Evolutionary conservation across 2,113 vertebrate species (phyloP).

Genomic region (Gallinago jamesoni): DNA sequence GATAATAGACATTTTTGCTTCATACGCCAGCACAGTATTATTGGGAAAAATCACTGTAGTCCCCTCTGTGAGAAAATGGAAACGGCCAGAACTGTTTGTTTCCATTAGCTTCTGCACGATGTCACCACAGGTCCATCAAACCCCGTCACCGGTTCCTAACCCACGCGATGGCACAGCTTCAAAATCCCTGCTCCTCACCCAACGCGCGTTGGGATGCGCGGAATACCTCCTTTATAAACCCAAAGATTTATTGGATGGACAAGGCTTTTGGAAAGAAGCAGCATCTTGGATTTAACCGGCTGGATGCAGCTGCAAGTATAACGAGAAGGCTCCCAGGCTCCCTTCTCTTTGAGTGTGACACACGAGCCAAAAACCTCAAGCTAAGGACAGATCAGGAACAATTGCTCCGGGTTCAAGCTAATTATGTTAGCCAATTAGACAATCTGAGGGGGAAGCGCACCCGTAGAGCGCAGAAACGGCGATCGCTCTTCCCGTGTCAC

Average conservation of each 20-base stretch:
- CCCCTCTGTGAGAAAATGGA: neutral
- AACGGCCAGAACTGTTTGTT: neutral
- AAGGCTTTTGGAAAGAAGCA: neutral
- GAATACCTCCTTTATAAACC: neutral
- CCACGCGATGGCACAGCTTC: accelerated
- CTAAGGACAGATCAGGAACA: neutral
- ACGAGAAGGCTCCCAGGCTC: neutral
- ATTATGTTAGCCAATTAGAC: neutral
- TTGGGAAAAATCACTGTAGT: neutral
- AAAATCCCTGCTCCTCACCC: accelerated
- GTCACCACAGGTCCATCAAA: neutral
- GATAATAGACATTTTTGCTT: neutral
- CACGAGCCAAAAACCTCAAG: neutral
- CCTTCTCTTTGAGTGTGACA: neutral
- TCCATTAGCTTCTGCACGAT: neutral
- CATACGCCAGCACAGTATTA: neutral
- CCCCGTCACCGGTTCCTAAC: neutral
- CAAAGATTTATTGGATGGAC: neutral
- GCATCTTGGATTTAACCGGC: neutral
- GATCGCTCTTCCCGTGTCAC: neutral
- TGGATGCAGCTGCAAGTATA: neutral
- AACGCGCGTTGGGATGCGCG: accelerated
- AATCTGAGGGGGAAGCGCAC: neutral
- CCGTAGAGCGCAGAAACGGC: neutral
- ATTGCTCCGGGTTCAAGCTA: neutral